phyloP scores from a whole-genome alignment of 1,140 invertebrate genomes.

The Stegodyphus mimosarum region DNA sequence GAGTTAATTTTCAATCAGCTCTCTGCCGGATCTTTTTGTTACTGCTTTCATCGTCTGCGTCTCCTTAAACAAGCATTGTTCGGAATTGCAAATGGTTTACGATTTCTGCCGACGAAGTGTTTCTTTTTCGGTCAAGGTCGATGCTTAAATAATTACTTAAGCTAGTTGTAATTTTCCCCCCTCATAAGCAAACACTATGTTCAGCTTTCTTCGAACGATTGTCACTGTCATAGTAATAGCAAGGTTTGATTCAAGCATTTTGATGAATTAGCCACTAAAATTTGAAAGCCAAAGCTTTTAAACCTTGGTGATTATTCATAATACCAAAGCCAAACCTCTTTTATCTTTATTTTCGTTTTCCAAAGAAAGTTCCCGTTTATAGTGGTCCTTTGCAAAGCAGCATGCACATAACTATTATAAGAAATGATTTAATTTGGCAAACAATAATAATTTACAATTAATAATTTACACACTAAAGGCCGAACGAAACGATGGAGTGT shows the following conservation, averaged over 20 bases:
- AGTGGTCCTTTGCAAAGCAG: no score
- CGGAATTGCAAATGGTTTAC: constrained; percentile 43
- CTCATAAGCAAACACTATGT: constrained; percentile 11
- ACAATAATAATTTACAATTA: no score
- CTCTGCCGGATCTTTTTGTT: constrained; percentile 33
- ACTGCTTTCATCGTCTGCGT: background rate
- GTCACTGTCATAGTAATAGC: constrained; percentile 36
- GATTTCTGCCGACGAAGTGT: constrained; percentile 30
- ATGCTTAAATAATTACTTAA: constrained; percentile 49
- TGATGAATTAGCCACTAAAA: constrained; percentile 26
- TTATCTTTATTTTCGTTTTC: no score
- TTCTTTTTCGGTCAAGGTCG: constrained; percentile 32
- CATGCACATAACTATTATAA: no score
- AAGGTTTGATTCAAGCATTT: constrained; percentile 37
- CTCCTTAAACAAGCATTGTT: constrained; percentile 54
- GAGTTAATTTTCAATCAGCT: constrained; percentile 52
- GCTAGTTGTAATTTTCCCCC: constrained; percentile 24
- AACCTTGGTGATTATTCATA: background rate
- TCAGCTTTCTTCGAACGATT: background rate
- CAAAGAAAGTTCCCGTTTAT: no score
- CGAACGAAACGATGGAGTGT: no score
- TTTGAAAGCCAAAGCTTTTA: background rate
- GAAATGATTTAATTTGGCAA: no score
- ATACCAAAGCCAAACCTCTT: background rate
- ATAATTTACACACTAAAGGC: no score